phyloP scores from a whole-genome alignment of 1,140 invertebrate species.

The Scaptomyza pallida region DNA sequence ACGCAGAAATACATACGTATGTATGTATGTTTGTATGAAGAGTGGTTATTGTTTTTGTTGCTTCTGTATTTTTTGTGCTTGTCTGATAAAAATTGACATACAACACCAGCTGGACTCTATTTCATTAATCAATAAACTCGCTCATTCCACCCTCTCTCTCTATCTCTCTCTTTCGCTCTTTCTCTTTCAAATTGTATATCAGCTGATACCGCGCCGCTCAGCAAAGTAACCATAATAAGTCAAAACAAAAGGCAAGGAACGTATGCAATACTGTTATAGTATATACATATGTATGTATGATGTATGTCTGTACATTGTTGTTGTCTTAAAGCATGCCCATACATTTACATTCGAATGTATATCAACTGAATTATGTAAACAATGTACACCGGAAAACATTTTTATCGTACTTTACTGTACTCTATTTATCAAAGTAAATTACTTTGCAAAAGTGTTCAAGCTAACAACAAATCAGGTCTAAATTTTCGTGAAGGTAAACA shows the following conservation, averaged over 20 bases:
- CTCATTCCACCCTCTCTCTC: slow-evolving; percentile 27
- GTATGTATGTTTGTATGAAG: not conserved
- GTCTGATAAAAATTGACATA: slow-evolving; percentile 66
- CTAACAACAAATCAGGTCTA: slow-evolving; percentile 41
- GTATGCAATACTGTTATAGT: not conserved
- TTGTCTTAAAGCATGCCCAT: too few species aligned
- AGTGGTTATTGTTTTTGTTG: slow-evolving; percentile 43
- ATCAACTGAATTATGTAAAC: too few species aligned
- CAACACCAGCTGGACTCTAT: slow-evolving; percentile 63
- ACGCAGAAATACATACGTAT: slow-evolving; percentile 4
- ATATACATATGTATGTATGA: too few species aligned
- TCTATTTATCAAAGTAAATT: slow-evolving; percentile 21
- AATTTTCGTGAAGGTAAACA: slow-evolving; percentile 66
- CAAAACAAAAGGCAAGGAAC: not conserved
- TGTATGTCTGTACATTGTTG: too few species aligned
- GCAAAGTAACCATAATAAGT: slow-evolving; percentile 22
- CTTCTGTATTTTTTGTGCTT: slow-evolving; percentile 14
- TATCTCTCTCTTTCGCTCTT: too few species aligned
- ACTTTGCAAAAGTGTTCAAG: slow-evolving; percentile 23
- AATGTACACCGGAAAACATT: too few species aligned
- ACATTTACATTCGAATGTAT: too few species aligned
- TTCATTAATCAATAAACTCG: slow-evolving; percentile 76
- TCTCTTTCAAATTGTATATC: slow-evolving; percentile 21
- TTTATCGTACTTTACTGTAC: slow-evolving; percentile 5
- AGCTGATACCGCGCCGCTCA: slow-evolving; percentile 37